Base-by-base conservation (phyloP, 23 tunicate species). In the Halocynthia roretzi region DNA sequence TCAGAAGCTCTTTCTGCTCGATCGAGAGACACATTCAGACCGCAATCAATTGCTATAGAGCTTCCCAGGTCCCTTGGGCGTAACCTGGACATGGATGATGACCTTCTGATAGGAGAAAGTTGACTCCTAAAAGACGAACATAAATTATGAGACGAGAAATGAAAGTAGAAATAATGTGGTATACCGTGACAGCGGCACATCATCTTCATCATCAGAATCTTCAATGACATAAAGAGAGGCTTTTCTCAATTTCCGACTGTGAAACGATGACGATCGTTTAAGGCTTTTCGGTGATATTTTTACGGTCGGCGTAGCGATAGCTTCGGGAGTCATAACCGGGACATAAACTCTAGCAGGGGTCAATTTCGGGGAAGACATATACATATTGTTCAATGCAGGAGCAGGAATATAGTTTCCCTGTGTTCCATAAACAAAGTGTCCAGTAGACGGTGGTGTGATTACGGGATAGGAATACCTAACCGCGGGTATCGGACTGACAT, bases 1-100 rank as follows among this genome's bases (percentile, higher is more conserved):
- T 84, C 86, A 8, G 96, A 63, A 6, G 86, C 70, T 61, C 82
- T 66, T 64, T 84, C 89, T 4, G 96, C 96, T 21, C 85, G 72
- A 20, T 80, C 82, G 14, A 90, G 61, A 20, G 96, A 90, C 40
- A 63, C 79, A 56, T 80, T 85, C 53, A 90, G 64, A 55, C 67
- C 70, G 17, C 86, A 80, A 51, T 80, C 93, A 9, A 31, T 31
- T 31, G 44, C 44, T 31, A 4, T 31, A 31, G 44, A 31, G 4
- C 44, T 31, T 31, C 44, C 44, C 44, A 81, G 78, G 57, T 15
- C n/a, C 40, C 67, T 53, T 54, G 55, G 80, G 54, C 75, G 81
- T 50, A 85, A 58, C 49, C 64, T 61, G 52, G 83, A 54, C 68
- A 80, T 58, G 48, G 90, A 85, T 7, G 84, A 80, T 7, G 90